Percentiles rank a stretch among this genome's conserved stretches.
These are phyloP conservation scores for Anarhynchus alexandrinus DNA, from an alignment of 2,113 vertebrate species.

Conservation along the genomic window DNA sequence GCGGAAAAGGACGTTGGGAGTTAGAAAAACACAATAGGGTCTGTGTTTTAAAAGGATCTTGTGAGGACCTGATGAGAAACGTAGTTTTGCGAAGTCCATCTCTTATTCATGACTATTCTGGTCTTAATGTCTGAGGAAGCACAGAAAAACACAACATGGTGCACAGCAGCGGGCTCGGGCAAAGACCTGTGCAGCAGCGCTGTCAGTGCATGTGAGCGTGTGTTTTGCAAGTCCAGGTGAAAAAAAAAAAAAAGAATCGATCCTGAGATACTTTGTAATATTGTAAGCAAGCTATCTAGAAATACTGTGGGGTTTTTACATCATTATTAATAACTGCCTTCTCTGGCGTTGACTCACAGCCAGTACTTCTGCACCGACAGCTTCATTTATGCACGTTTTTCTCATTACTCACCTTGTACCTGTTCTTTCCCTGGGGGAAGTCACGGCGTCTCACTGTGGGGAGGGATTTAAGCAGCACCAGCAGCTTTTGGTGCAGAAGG, in stretches of 20 bases:
- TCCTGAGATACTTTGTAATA: neutral
- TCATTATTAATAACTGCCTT: neutral
- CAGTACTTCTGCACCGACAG: neutral
- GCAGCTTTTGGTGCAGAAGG: too few species aligned
- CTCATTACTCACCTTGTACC: neutral
- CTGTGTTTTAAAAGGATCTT: neutral
- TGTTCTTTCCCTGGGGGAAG: neutral
- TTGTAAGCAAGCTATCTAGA: neutral
- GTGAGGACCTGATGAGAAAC: neutral
- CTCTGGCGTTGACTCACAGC: neutral
- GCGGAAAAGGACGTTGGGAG: neutral
- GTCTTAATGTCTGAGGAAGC: rapidly evolving
- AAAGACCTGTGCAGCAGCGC: rapidly evolving
- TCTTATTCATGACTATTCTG: rapidly evolving
- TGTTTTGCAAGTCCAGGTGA: rapidly evolving
- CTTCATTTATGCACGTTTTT: rapidly evolving
- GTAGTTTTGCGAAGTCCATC: too few species aligned
- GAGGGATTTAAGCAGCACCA: neutral
- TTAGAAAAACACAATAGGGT: neutral
- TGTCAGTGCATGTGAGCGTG: too few species aligned
- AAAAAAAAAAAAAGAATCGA: neutral
- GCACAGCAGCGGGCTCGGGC: neutral
- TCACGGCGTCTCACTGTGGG: rapidly evolving
- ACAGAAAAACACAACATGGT: rapidly evolving
- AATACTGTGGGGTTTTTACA: neutral